Base-by-base conservation (phyloP, 2,113 vertebrate species). In the Coreoperca whiteheadi region DNA sequence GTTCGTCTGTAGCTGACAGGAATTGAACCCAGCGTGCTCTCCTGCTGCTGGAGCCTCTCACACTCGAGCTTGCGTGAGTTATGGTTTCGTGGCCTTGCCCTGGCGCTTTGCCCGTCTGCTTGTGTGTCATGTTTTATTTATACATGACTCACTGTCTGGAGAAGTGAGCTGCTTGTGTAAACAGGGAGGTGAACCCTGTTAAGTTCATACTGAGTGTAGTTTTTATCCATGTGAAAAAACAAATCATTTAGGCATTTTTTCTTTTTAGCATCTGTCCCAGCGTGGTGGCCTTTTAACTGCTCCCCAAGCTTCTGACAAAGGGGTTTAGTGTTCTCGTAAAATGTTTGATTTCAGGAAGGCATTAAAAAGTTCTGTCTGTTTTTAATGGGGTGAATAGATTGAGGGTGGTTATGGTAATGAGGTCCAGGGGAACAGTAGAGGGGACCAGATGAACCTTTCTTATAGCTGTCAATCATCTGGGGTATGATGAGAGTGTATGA, bases 91-190 rank as follows among this genome's bases (percentile, higher is more conserved):
- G 25, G 23, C 71, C 59, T 16, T 39, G 23, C 37, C 23, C 63
- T 63, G 23, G 77, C 57, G 2, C 71, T 68, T 41, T 80, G 57
- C 16, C 32, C 3, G 37, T 64, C 48, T 34, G 48, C 60, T 11
- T 59, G 60, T 53, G 60, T 53, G 56, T 37, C 37, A 77, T 87
- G 65, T 78, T 84, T 85, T 65, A 87, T 87, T 86, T 43, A 87
- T 79, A 56, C 23, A 0, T 56, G 43, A 51, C 21, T 78, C 10
- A 1, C 68, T 53, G 67, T 75, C 81, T 83, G 56, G 18, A 74
- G 73, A 37, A 64, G 74, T 0, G 68, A 77, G 53, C 37, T n/a
- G 37, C 74, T 83, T 77, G 73, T 12, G 7, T 69, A 64, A 82
- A 79, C 0, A 10, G 32, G 34, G 20, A 60, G 6, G 23, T 74